Conservation (phyloP, 2,888 invertebrate genomes). For the Lasioglossum villosulum region DNA sequence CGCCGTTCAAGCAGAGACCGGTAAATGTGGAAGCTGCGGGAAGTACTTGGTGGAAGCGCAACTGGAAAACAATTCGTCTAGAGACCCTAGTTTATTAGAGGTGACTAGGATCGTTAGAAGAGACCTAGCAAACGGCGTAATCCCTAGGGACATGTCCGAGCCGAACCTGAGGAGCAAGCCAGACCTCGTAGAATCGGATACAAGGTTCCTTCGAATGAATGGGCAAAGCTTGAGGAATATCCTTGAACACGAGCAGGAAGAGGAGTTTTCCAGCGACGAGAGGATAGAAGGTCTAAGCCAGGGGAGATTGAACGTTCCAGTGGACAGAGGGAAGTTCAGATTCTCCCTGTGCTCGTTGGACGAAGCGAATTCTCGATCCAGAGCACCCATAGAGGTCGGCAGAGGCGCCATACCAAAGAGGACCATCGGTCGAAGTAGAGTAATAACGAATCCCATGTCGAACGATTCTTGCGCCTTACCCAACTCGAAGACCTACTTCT, state of each 20-base stretch:
- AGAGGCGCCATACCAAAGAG: conserved; percentile 78
- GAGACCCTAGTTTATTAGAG: not conserved
- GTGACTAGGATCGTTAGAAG: not conserved
- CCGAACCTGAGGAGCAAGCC: conserved; percentile 77
- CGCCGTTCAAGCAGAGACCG: conserved; percentile 24
- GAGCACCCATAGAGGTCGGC: conserved; percentile 16
- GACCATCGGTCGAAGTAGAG: conserved; percentile 57
- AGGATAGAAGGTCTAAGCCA: not conserved
- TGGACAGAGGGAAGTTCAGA: conserved; percentile 18
- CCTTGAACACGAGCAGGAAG: conserved; percentile 78
- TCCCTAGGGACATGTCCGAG: conserved; percentile 78
- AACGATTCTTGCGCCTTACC: conserved; percentile 67
- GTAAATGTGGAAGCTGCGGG: conserved; percentile 62
- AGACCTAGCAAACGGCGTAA: not conserved
- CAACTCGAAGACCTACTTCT: conserved; percentile 80
- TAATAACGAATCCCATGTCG: conserved; percentile 77
- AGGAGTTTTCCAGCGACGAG: conserved; percentile 33
- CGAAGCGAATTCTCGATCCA: conserved; percentile 23
- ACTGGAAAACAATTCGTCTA: conserved; percentile 38
- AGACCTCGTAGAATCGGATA: conserved; percentile 57
- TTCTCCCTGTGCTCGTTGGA: conserved; percentile 53
- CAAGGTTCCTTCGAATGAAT: conserved; percentile 70
- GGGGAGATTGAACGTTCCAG: not conserved
- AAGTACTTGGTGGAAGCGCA: conserved; percentile 50
- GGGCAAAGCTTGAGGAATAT: conserved; percentile 81